phyloP scores from a whole-genome alignment of 2,113 vertebrate species.

The Planiliza haematocheilus region DNA sequence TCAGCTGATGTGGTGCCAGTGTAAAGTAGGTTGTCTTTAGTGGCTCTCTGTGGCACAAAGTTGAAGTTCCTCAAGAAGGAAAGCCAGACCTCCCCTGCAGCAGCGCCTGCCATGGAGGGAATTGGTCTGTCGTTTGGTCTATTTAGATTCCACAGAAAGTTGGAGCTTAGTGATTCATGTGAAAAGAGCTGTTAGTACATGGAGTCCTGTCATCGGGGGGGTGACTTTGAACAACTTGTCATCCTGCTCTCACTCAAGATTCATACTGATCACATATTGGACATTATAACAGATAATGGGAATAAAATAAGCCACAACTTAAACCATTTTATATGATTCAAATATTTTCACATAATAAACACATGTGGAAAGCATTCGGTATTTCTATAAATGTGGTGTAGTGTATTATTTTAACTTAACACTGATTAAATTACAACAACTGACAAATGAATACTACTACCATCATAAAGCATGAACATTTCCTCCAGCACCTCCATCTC shows the following conservation, averaged over 20 bases:
- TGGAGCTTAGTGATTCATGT: slow-evolving; percentile 2
- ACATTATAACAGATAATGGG: no score
- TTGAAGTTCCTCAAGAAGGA: slow-evolving; percentile 32
- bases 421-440: neutral
- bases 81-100: slow-evolving; percentile 35
- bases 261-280: no score
- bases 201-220: slow-evolving; percentile 18
- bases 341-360: no score
- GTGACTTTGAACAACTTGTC: no score
- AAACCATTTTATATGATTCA: neutral
- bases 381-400: neutral
- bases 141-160: slow-evolving; percentile 59
- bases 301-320: no score
- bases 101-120: slow-evolving; percentile 36
- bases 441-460: neutral
- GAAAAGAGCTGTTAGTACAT: slow-evolving; percentile 32
- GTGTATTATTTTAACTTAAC: neutral
- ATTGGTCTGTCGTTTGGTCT: slow-evolving; percentile 52
- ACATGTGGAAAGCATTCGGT: neutral
- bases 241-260: no score
- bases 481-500: slow-evolving; percentile 6
- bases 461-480: slow-evolving; percentile 8
- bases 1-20: slow-evolving; percentile 3
- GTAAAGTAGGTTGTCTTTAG: slow-evolving; percentile 27
- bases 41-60: slow-evolving; percentile 32